Evolutionary conservation across 2,797 vertebrate species (phyloP).

Genomic region (Botia kubotai): DNA sequence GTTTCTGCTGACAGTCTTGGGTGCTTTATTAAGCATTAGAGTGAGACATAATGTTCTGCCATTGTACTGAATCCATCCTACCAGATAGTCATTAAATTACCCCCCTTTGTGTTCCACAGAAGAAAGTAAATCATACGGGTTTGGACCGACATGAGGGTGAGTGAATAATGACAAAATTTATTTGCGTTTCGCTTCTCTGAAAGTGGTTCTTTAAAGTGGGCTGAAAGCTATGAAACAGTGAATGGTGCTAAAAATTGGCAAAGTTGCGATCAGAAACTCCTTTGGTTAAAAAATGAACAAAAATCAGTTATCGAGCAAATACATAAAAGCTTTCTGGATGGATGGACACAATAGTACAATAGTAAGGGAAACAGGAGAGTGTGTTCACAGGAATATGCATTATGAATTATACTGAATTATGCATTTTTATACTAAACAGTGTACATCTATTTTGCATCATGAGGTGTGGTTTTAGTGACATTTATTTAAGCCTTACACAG

Average conservation of each 20-base stretch:
- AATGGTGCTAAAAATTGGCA: neutral
- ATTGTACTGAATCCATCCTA: neutral
- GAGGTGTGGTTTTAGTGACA: neutral
- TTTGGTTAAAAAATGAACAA: too few species aligned
- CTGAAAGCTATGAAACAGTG: neutral
- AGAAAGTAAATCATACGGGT: neutral
- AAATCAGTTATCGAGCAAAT: too few species aligned
- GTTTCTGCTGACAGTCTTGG: neutral
- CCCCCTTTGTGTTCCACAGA: neutral
- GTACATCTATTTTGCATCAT: conserved; percentile 12
- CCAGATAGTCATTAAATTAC: neutral
- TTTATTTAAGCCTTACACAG: conserved; percentile 63
- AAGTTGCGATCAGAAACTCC: neutral
- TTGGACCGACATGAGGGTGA: neutral
- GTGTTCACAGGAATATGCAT: neutral
- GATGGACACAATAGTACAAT: conserved; percentile 7
- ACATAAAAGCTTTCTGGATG: conserved; percentile 46
- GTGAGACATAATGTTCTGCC: neutral
- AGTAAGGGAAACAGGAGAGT: conserved; percentile 37
- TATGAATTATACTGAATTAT: neutral
- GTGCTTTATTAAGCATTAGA: neutral
- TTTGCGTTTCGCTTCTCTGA: neutral
- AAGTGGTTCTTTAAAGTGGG: too few species aligned
- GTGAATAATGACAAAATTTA: neutral
- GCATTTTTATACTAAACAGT: neutral